Base-by-base conservation (phyloP, 92 coral and sea anemone species). In the Micromussa lordhowensis region DNA sequence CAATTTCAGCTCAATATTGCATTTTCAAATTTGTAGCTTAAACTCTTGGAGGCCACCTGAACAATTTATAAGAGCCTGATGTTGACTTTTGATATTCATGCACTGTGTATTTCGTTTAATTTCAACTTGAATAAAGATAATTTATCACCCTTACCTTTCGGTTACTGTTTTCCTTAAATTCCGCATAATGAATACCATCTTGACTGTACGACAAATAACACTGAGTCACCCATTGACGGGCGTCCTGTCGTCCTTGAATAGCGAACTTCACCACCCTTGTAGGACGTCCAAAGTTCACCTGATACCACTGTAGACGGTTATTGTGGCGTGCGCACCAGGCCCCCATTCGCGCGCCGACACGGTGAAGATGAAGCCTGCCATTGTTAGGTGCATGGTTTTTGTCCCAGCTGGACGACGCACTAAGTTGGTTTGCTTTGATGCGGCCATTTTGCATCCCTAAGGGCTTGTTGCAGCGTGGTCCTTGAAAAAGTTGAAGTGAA, bases 371-470 rank as follows among this genome's bases (percentile, higher is more conserved):
- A 55, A 93, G 96, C 30, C 96, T 86, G 73, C 87, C 96, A 14
- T 79, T 74, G 78, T 90, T 66, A 12, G 94, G 88, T 6, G 81
- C 88, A 59, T 91, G 93, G 59, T 85, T 88, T 18, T 29, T 31
- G 79, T 87, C 94, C 87, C 88, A 85, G 19, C 76, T 69, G 28
- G 96, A 92, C 0, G 94, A 74, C 6, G 94, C 96, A 64, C 55
- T 86, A 10, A 95, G 57, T 31, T 80, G 91, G 19, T 71, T 36
- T 3, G 90, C 28, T 1, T 61, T 49, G 30, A 95, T 82, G 55
- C 90, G 94, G 26, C 94, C 91, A 90, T 80, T 93, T 73, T 89
- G 90, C 94, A 95, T 85, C 30, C 98, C 98, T 0, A 93, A 89
- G 4, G 97, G 94, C 36, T 85, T 87, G 82, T 93, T 88, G 70